These are phyloP conservation scores for Phacellophora camtschatica DNA, from an alignment of 30 jellyfish, hydroid and myxozoan genomes.

Conservation along the genomic window DNA sequence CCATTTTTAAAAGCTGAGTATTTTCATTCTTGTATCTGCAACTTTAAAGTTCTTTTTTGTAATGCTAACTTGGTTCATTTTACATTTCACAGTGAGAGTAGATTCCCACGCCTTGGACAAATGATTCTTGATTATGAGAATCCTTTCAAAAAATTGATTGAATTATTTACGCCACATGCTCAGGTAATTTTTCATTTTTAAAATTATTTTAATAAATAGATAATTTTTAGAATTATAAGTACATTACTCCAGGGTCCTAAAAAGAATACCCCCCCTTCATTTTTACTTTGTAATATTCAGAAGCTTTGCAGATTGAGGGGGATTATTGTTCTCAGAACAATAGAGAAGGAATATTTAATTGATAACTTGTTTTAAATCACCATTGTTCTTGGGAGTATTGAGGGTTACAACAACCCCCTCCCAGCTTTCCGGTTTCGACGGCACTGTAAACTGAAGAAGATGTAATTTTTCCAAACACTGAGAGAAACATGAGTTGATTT, in stretches of 20 bases:
- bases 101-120: constrained; percentile 96
- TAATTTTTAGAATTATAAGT: no score
- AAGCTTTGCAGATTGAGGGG: neutral
- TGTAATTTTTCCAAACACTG: no score
- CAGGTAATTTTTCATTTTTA: constrained; percentile 13
- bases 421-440: no score
- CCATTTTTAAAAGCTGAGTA: no score
- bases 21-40: no score
- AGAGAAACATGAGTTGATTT: no score
- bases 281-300: neutral
- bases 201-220: neutral
- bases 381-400: no score
- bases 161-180: constrained; percentile 95
- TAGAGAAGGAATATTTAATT: no score
- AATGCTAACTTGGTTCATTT: neutral
- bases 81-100: constrained; percentile 50
- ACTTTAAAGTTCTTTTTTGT: no score
- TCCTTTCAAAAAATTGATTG: constrained; percentile 79
- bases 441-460: no score
- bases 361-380: no score
- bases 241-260: neutral
- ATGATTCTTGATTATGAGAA: constrained; percentile 84
- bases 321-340: neutral
- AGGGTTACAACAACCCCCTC: no score
- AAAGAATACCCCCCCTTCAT: neutral